Conservation (phyloP, 2,888 invertebrate species). For the Drosophila formosana region DNA sequence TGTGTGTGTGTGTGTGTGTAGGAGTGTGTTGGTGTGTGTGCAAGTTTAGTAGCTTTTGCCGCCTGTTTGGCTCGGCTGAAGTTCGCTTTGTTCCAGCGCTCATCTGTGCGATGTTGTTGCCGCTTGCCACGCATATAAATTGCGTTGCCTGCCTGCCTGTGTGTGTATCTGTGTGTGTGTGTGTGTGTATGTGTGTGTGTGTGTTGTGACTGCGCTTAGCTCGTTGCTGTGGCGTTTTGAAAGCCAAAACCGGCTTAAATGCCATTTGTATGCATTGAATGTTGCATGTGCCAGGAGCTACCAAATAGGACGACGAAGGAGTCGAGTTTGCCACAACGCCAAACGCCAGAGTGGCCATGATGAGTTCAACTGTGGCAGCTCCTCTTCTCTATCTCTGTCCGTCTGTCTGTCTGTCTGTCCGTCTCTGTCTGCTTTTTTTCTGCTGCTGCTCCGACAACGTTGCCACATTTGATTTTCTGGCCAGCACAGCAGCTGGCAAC, state of each 20-base stretch:
- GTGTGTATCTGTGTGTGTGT: conserved; percentile 14
- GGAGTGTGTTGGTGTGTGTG: conserved; percentile 39
- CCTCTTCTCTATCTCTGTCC: background rate
- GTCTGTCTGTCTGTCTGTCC: background rate
- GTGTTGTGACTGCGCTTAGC: conserved; percentile 65
- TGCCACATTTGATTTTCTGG: conserved; percentile 64
- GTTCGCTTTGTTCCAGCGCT: conserved; percentile 58
- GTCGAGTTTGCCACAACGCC: conserved; percentile 29
- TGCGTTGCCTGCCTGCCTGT: conserved; percentile 56
- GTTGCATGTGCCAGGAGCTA: conserved; percentile 67
- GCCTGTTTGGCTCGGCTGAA: conserved; percentile 77
- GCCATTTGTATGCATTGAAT: conserved; percentile 83
- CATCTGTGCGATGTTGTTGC: conserved; percentile 40
- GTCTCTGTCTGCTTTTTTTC: too few species aligned
- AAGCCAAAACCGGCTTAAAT: conserved; percentile 79
- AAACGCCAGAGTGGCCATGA: conserved; percentile 34
- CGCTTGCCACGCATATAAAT: conserved; percentile 77
- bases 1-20: conserved; percentile 12
- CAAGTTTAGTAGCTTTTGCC: conserved; percentile 76
- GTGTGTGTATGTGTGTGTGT: conserved; percentile 24
- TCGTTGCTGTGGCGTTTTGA: conserved; percentile 62
- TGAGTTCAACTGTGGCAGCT: conserved; percentile 42
- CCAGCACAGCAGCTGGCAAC: conserved; percentile 62
- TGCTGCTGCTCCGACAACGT: conserved; percentile 32
- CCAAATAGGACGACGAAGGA: conserved; percentile 37